Conservation (phyloP, 2,888 invertebrate species). For the Sepiola atlantica region DNA sequence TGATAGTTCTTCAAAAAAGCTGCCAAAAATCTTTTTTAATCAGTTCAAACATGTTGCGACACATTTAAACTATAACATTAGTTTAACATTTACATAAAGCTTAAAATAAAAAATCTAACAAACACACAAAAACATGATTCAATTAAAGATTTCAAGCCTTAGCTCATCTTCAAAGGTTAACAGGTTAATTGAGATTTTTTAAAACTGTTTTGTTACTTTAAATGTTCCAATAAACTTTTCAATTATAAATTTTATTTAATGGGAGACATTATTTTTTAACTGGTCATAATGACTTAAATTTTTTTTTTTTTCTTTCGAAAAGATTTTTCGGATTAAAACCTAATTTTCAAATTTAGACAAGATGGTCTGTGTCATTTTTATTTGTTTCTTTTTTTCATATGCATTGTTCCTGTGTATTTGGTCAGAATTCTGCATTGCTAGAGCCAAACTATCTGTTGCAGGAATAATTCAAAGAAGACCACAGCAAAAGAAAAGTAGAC, state of each 20-base stretch:
- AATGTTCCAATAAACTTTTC: neutral
- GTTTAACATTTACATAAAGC: neutral
- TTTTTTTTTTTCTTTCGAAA: no score
- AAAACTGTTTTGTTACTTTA: neutral
- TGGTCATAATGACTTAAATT: no score
- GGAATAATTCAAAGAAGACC: no score
- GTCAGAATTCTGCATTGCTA: no score
- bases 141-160: neutral
- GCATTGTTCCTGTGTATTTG: no score
- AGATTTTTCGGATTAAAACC: no score
- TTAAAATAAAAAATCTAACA: no score
- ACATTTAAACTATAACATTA: neutral
- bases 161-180: neutral
- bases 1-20: neutral
- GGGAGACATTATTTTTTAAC: neutral
- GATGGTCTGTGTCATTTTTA: no score
- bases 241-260: neutral
- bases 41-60: neutral
- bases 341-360: no score
- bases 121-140: neutral
- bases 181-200: neutral
- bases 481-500: no score
- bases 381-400: no score
- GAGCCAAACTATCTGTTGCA: no score
- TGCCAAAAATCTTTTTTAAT: conserved; percentile 21